Evolutionary conservation across 2,888 invertebrate genomes (phyloP).

Genomic region (Melipona bicolor): DNA sequence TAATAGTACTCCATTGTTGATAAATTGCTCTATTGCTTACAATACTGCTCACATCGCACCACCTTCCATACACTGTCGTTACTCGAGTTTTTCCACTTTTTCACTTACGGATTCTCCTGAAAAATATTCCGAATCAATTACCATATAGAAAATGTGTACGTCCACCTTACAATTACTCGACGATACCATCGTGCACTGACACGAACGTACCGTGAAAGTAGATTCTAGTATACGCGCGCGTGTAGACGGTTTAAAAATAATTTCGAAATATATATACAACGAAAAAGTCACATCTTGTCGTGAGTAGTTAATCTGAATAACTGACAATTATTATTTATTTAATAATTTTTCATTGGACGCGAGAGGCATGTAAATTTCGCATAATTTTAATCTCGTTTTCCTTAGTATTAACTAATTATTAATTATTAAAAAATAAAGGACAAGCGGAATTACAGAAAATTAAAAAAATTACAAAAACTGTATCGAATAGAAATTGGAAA

Average conservation of each 20-base stretch:
- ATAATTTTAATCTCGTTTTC: not conserved
- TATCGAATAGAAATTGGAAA: not conserved
- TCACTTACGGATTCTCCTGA: not conserved
- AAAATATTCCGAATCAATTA: slow-evolving; percentile 17
- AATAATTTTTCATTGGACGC: too few relatives aligned
- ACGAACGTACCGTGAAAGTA: not conserved
- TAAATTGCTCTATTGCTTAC: slow-evolving; percentile 43
- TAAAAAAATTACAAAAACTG: not conserved
- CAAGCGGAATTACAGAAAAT: not conserved
- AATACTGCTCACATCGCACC: slow-evolving; percentile 7
- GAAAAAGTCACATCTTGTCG: not conserved
- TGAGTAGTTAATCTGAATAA: not conserved
- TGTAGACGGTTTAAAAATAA: not conserved
- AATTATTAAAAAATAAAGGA: not conserved
- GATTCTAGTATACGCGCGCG: not conserved
- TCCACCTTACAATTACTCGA: not conserved
- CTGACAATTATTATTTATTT: not conserved
- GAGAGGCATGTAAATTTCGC: not conserved
- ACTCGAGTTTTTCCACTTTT: not conserved
- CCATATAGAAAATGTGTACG: not conserved
- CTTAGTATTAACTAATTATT: not conserved
- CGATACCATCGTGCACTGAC: not conserved
- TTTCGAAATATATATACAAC: not conserved
- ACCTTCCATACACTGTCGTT: not conserved
- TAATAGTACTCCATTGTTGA: slow-evolving; percentile 37